Evolutionary conservation across 2,113 vertebrate species (phyloP).

Genomic region (Dermatemys mawii): DNA sequence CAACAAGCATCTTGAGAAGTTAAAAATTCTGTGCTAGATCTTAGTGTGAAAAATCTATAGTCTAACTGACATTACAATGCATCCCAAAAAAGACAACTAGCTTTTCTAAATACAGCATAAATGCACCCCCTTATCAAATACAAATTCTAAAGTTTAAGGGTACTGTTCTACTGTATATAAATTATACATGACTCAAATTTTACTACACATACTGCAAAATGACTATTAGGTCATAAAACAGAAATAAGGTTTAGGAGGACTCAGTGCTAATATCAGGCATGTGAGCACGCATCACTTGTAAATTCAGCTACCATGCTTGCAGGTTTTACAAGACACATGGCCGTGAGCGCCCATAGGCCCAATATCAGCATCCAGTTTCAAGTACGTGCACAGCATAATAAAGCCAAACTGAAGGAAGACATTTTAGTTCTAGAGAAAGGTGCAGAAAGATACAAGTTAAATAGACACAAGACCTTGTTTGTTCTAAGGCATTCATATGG

Average conservation of each 20-base stretch:
- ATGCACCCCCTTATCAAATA: not conserved
- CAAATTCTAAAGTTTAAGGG: not conserved
- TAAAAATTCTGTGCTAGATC: not conserved
- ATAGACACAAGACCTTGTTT: accelerated
- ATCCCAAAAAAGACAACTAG: not conserved
- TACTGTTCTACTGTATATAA: accelerated
- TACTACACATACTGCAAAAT: not conserved
- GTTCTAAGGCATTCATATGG: not conserved
- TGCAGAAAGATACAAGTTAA: not conserved
- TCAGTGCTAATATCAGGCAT: not conserved
- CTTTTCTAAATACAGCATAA: not conserved
- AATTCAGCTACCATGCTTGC: accelerated
- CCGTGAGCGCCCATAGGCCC: accelerated
- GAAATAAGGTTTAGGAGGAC: not conserved
- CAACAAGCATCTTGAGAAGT: conserved; percentile 30
- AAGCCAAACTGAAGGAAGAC: not conserved
- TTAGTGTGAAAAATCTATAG: not conserved
- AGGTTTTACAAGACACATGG: not conserved
- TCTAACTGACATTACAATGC: not conserved
- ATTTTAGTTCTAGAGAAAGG: not conserved
- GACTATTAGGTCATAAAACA: not conserved
- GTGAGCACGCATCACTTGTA: not conserved
- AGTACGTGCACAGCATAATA: not conserved
- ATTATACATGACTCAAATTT: accelerated
- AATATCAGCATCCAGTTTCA: not conserved